Evolutionary conservation across 2,797 vertebrate genomes (phyloP), one percentile per base, ranked within the genome.

Genomic region (Sebastes oblongus): DNA sequence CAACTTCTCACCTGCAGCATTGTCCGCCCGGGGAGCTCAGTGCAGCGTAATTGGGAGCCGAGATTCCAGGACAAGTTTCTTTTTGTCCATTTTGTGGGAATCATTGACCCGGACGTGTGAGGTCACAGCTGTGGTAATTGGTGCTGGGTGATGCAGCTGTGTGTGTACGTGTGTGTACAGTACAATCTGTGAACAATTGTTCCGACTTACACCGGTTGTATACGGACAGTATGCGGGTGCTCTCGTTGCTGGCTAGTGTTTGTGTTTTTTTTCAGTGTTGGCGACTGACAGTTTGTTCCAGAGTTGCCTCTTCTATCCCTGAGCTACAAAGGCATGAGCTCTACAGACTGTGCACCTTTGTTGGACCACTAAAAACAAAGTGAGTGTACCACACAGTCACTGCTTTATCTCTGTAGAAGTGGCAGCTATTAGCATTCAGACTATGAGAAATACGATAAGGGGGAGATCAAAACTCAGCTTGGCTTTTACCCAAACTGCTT

Each of bases 1-100:
- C 89, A 92, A 90, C 93, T 93, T 94, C 93, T 95, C 94, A 95
- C 94, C 95, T 95, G 93, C 93, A 87, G 86, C 88, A 91, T 91
- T 94, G 92, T 93, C 77, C 4, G 66, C 81, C 77, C 32, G 46
- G 67, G 62, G 72, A 82, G 86, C 88, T 90, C 88, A 64, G 77
- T 73, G 81, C 67, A 16, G 77, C 72, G 86, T 94, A 94, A 95
- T 93, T 95, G 93, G 93, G 87, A 89, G 86, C 90, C 39, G 83
- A 83, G 79, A 94, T 93, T 94, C 92, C 90, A 80, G 83, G 91
- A 89, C 90, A 84, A 78, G 90, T 90, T 92, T 85, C 87, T 89
- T 91, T 94, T 94, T 94, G 92, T 94, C 88, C 83, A 32, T 84
- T 89, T 86, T 78, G 84, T 89, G 78, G 84, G 87, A 93, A 91